These are phyloP conservation scores for Taenioides sp. DNA, from an alignment of 2,797 vertebrate species.

Conservation along the genomic window DNA sequence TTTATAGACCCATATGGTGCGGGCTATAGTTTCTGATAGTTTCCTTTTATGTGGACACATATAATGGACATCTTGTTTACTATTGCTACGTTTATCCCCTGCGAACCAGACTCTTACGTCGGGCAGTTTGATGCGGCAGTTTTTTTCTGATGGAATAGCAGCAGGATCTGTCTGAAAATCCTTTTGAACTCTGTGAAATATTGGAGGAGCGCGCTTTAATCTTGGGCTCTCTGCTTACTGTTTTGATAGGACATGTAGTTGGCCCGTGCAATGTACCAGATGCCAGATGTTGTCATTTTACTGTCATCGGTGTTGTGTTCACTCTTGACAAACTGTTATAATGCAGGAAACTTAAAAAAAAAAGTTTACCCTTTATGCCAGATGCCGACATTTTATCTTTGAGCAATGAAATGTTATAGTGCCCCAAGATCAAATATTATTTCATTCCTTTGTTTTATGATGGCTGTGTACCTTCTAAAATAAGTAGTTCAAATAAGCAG, in stretches of 20 bases:
- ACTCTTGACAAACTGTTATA: constrained; percentile 37
- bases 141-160: constrained; percentile 41
- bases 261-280: constrained; percentile 25
- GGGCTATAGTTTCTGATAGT: constrained; percentile 4
- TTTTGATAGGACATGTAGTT: constrained; percentile 54
- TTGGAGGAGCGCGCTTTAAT: constrained; percentile 52
- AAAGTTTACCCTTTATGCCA: constrained; percentile 38
- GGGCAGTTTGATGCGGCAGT: constrained; percentile 37
- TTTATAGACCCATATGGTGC: neutral
- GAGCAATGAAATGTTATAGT: constrained; percentile 20
- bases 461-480: constrained; percentile 32
- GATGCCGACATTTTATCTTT: constrained; percentile 43
- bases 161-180: constrained; percentile 43
- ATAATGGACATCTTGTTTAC: constrained; percentile 24
- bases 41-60: constrained; percentile 8
- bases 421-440: constrained; percentile 24
- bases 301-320: constrained; percentile 46
- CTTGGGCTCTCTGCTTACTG: constrained; percentile 46
- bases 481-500: constrained; percentile 38
- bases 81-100: constrained; percentile 37
- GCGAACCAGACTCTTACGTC: neutral
- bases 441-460: constrained; percentile 36
- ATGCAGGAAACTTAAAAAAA: constrained; percentile 30
- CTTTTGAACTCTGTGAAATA: constrained; percentile 57
- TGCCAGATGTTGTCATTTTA: constrained; percentile 46